phyloP scores from a whole-genome alignment of 2,113 vertebrate species.

The Podarcis muralis region DNA sequence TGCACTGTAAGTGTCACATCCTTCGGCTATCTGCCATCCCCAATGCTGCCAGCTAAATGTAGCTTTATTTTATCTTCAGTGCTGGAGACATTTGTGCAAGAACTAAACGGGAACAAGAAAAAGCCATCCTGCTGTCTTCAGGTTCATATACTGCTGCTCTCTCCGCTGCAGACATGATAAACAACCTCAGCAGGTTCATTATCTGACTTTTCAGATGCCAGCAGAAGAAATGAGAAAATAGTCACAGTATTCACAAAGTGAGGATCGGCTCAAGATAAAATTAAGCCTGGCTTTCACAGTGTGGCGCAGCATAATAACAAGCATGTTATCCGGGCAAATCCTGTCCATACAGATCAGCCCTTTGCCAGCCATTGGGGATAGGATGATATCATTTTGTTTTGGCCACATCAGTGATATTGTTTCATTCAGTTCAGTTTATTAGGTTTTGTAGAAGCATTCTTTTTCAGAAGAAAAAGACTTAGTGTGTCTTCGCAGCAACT shows the following conservation, averaged over 20 bases:
- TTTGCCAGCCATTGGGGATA: background rate
- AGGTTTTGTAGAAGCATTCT: no score
- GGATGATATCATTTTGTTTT: background rate
- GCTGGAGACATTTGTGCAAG: background rate
- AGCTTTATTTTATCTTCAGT: background rate
- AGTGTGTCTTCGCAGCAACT: no score
- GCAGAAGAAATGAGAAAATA: constrained; percentile 3
- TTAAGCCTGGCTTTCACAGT: constrained; percentile 36
- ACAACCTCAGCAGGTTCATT: constrained; percentile 27
- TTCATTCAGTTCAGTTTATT: no score
- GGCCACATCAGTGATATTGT: background rate
- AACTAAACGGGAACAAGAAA: constrained; percentile 17
- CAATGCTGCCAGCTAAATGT: background rate
- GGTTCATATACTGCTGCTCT: constrained; percentile 8
- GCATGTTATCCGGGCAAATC: constrained; percentile 2
- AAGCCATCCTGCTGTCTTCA: background rate
- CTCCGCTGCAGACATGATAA: constrained; percentile 36
- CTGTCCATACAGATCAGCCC: constrained; percentile 14
- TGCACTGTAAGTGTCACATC: background rate
- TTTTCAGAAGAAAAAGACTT: no score
- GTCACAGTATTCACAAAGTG: constrained; percentile 38
- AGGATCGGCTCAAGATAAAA: constrained; percentile 32
- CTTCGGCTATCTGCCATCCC: background rate
- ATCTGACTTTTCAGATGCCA: constrained; percentile 27
- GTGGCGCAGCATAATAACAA: background rate